Evolutionary conservation across 64 coral and sea anemone species (phyloP).

Genomic region (Actinia tenebrosa): DNA sequence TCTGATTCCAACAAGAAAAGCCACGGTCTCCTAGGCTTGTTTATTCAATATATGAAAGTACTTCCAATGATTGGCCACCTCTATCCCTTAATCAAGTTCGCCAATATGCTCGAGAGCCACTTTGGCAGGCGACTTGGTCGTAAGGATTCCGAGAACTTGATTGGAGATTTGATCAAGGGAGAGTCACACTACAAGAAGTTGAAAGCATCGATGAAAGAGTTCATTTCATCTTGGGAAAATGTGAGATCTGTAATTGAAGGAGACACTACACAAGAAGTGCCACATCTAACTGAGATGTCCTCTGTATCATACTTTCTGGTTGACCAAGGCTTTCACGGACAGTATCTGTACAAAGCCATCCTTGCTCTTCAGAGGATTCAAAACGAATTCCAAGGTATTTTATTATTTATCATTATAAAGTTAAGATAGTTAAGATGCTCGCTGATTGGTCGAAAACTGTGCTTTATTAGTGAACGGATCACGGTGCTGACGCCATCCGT

Average conservation of each 20-base stretch:
- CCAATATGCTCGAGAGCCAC: constrained; percentile 41
- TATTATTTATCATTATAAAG: too few species aligned
- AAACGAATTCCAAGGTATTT: not conserved
- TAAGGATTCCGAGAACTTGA: constrained; percentile 26
- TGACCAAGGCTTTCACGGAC: constrained; percentile 9
- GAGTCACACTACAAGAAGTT: not conserved
- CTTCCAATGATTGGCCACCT: constrained; percentile 56
- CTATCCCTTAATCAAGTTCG: constrained; percentile 56
- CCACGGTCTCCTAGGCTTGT: constrained; percentile 64
- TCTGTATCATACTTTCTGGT: constrained; percentile 49
- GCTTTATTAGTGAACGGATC: too few species aligned
- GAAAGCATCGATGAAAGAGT: constrained; percentile 29
- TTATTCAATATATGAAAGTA: constrained; percentile 48
- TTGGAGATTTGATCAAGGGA: constrained; percentile 39
- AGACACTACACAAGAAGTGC: not conserved
- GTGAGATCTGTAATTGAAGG: constrained; percentile 13
- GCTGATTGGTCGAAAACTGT: too few species aligned
- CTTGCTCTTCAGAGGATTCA: not conserved
- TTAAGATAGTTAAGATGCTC: too few species aligned
- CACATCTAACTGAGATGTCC: constrained; percentile 30
- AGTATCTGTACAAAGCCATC: not conserved
- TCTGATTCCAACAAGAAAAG: constrained; percentile 29
- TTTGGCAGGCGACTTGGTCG: constrained; percentile 71
- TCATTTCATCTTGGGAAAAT: constrained; percentile 44
- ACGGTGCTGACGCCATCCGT: too few species aligned